Evolutionary conservation across 2,888 invertebrate genomes (phyloP), one percentile per base, ranked within the genome.

Genomic region (Orthosia incerta): DNA sequence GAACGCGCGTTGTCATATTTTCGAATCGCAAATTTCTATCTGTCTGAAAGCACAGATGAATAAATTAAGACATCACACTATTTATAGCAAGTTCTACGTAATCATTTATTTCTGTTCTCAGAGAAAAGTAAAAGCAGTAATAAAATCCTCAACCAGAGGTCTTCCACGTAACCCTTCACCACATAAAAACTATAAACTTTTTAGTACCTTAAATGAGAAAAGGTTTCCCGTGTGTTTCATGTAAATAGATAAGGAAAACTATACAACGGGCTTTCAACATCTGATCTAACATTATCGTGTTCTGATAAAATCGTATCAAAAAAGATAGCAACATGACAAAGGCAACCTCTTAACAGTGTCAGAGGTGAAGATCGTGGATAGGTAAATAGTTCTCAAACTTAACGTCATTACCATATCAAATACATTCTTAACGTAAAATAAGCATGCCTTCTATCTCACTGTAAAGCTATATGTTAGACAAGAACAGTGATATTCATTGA

Each of bases 341-440:
- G 88, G 86, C 85, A 82, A 85, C 77, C 79, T 56, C 73, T 81
- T 66, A 83, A 83, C 80, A 57, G 76, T 86, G 89, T 90, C 90
- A 90, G 76, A 89, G 89, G 90, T 91, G 86, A 87, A 83, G 70
- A 79, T 85, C 84, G 82, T 87, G 85, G 85, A 80, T 77, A 76
- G 71, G 82, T 86, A 77, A 82, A 86, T 71, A 81, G 82, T 83
- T 83, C 86, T 80, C 77, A 75, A 78, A 76, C 71, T 81, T 79
- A 80, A 80, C 72, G 64, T 79, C 75, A 84, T 86, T 85, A 80
- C 68, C 83, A 87, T 88, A 86, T 84, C 82, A 84, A 74, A 78
- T 76, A 74, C 78, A 80, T 80, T 81, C 71, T 79, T 61, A 81
- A 85, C 74, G 76, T 85, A 74, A 79, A 84, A 78, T 76, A 85